Evolutionary conservation across 2,888 invertebrate species (phyloP).

Genomic region (Auanema sp.): DNA sequence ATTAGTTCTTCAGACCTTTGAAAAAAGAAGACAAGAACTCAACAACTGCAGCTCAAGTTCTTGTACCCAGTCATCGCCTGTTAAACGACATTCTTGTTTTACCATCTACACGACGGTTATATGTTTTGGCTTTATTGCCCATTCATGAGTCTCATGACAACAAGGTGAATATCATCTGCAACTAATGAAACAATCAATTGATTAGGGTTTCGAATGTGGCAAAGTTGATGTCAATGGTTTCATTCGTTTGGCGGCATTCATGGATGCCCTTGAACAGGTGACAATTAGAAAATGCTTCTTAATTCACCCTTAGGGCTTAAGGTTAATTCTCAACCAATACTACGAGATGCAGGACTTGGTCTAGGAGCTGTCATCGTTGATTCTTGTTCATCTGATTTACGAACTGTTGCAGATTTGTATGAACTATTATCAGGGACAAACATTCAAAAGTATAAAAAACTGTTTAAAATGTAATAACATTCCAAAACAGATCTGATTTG

Average conservation of each 20-base stretch:
- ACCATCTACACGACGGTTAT: conserved; percentile 49
- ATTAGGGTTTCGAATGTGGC: conserved; percentile 55
- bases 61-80: conserved; percentile 52
- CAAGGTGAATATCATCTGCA: conserved; percentile 24
- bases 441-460: conserved; percentile 42
- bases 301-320: too few relatives aligned
- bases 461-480: neutral
- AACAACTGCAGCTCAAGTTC: conserved; percentile 32
- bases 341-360: conserved; percentile 47
- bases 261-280: conserved; percentile 50
- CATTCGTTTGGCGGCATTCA: conserved; percentile 50
- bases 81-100: conserved; percentile 57
- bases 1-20: conserved; percentile 11
- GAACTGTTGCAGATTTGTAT: conserved; percentile 57
- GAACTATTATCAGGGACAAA: conserved; percentile 57
- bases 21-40: conserved; percentile 8
- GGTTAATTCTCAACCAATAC: conserved; percentile 20
- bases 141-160: conserved; percentile 48
- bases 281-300: conserved; percentile 5
- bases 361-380: conserved; percentile 56
- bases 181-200: neutral
- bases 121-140: conserved; percentile 49
- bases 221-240: conserved; percentile 56
- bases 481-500: conserved; percentile 29
- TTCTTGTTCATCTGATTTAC: conserved; percentile 52